Base-by-base conservation (phyloP, 1,140 invertebrate species). In the Stegodyphus mimosarum region DNA sequence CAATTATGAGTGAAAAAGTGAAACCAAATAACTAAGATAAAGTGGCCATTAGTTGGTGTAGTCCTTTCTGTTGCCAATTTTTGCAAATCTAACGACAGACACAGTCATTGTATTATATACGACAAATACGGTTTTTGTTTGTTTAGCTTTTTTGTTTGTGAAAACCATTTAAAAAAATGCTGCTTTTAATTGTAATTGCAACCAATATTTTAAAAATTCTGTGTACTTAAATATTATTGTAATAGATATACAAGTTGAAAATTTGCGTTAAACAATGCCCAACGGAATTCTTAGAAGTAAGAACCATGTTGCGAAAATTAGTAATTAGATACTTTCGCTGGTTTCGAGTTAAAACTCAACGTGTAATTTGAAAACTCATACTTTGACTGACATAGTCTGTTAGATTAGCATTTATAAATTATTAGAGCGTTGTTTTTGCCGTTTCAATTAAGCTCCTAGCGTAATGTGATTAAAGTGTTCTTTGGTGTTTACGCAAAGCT, bases 401-500 rank as follows among this genome's bases (percentile, higher is more conserved):
- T 83, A 74, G 80, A 83, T 83, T 81, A 81, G 70, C 67, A 72
- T 64, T 66, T 66, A 66, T 66, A 13, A 15, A 77, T 66, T n/a
- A 51, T 55, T 74, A 66, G 55, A 66, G 67, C 50, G 51, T 52
- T 74, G 49, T 64, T 74, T 73, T 67, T 18, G 49, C 50, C 51
- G n/a, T 74, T 60, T 79, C 66, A 15, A 51, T 83, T 83, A 48
- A 81, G 78, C 70, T 74, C 71, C 71, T 83, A 74, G 80, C 55
- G 17, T 83, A 83, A 67, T 66, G 80, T 83, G 80, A 83, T 83
- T 83, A 33, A n/a, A 80, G 64, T 80, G 72, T 83, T 73, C 63
- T 83, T 83, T 83, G 72, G 49, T 83, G 72, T 73, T 83, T 53
- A 83, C 69, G 71, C 75, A 73, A 81, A 73, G 78, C 78, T 80